Percentiles rank a stretch among this genome's conserved stretches.
Evolutionary conservation across 2,888 invertebrate genomes (phyloP).

Genomic region (Dilophus febrilis): DNA sequence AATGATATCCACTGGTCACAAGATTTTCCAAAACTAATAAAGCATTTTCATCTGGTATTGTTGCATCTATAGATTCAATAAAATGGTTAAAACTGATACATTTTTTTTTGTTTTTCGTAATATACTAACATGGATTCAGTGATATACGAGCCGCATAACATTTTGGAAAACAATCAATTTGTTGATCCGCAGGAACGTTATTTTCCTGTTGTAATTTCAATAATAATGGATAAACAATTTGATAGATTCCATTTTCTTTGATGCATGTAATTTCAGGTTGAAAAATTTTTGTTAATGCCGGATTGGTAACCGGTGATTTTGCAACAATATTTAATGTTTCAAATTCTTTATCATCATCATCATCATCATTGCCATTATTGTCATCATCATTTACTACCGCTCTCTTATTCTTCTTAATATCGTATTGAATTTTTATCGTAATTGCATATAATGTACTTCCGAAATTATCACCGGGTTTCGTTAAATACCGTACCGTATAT

Average conservation of each 20-base stretch:
- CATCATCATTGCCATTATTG: too few species aligned
- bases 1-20: constrained; percentile 32
- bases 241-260: constrained; percentile 39
- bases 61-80: constrained; percentile 6
- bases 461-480: too few species aligned
- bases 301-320: constrained; percentile 38
- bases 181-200: constrained; percentile 25
- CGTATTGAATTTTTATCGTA: too few species aligned
- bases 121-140: constrained; percentile 21
- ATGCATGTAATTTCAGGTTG: constrained; percentile 36
- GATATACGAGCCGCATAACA: constrained; percentile 37
- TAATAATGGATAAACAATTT: constrained; percentile 32
- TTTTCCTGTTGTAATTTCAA: constrained; percentile 32
- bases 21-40: constrained; percentile 40
- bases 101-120: background rate
- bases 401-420: too few species aligned
- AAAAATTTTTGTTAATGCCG: constrained; percentile 34
- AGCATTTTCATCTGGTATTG: constrained; percentile 36
- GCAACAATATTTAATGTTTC: constrained; percentile 34
- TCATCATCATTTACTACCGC: too few species aligned
- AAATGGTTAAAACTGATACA: background rate
- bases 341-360: too few species aligned
- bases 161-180: constrained; percentile 33
- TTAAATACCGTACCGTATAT: too few species aligned
- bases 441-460: too few species aligned